A percentile compares a stretch with the other conserved stretches of the same genome.
These are phyloP conservation scores for Tenthredo distinguenda DNA, from an alignment of 2,888 invertebrate species.

Conservation along the genomic window DNA sequence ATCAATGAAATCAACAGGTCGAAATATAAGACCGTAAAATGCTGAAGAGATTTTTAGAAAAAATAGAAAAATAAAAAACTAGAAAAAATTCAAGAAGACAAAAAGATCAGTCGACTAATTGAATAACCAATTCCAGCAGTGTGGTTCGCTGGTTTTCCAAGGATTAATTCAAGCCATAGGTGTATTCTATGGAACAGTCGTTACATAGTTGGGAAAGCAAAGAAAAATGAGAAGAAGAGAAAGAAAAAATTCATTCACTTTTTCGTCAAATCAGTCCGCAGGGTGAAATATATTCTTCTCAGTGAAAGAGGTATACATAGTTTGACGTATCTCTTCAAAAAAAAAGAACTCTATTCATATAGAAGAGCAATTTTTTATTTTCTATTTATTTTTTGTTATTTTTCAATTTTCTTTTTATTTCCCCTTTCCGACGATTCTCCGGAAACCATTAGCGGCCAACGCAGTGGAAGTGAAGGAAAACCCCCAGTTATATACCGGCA, in stretches of 20 bases:
- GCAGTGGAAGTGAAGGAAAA: constrained; percentile 22
- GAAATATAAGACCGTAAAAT: neutral
- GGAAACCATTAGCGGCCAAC: constrained; percentile 36
- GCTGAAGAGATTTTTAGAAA: neutral
- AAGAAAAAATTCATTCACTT: no score
- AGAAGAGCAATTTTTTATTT: neutral
- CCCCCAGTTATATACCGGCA: neutral
- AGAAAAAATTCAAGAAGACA: neutral
- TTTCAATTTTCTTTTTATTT: neutral
- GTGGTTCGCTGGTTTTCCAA: no score
- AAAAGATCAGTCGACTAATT: neutral
- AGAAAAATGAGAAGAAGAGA: no score
- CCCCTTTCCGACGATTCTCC: neutral
- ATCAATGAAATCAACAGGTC: neutral
- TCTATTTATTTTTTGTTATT: no score
- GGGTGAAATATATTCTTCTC: neutral
- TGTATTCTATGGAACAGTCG: no score
- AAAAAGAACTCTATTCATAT: neutral
- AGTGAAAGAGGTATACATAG: neutral
- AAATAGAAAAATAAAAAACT: neutral
- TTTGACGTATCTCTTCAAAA: neutral
- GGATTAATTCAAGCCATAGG: no score
- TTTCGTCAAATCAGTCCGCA: neutral
- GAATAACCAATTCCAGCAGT: neutral
- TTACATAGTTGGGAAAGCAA: no score